These are phyloP conservation scores for Probosciger aterrimus DNA, from an alignment of 2,113 vertebrate species.

Conservation along the genomic window DNA sequence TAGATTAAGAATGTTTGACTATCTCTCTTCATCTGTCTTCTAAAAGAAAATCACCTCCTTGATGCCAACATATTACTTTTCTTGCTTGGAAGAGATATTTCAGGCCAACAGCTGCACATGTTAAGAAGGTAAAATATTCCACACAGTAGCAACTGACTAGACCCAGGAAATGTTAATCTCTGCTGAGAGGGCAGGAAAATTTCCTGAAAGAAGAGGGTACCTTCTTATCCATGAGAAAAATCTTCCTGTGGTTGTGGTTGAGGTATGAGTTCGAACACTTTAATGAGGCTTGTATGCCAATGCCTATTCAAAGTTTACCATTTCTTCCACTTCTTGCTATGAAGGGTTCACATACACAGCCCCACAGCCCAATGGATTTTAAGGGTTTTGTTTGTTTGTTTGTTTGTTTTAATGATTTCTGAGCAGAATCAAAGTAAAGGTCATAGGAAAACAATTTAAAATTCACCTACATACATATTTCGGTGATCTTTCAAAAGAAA, in stretches of 20 bases:
- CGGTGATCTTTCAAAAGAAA: background rate
- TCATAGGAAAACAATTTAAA: background rate
- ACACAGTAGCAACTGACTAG: background rate
- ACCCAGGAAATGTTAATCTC: background rate
- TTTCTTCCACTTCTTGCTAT: background rate
- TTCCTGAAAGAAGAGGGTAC: constrained; percentile 16
- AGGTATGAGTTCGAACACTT: background rate
- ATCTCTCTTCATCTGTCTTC: background rate
- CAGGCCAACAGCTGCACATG: background rate
- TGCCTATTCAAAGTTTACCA: background rate
- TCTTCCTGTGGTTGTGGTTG: background rate
- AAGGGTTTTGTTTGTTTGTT: background rate
- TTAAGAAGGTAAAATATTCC: background rate
- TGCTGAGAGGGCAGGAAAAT: constrained; percentile 18
- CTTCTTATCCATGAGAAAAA: background rate
- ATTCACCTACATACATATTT: background rate
- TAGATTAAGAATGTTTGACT: background rate
- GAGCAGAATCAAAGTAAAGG: background rate
- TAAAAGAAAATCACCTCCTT: background rate
- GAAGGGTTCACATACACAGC: background rate
- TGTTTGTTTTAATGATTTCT: background rate
- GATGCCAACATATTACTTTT: background rate
- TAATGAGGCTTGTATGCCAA: background rate
- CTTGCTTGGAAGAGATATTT: background rate
- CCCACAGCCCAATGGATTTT: background rate